Conservation (phyloP, 2,797 vertebrate genomes). For the Salmo trutta region DNA sequence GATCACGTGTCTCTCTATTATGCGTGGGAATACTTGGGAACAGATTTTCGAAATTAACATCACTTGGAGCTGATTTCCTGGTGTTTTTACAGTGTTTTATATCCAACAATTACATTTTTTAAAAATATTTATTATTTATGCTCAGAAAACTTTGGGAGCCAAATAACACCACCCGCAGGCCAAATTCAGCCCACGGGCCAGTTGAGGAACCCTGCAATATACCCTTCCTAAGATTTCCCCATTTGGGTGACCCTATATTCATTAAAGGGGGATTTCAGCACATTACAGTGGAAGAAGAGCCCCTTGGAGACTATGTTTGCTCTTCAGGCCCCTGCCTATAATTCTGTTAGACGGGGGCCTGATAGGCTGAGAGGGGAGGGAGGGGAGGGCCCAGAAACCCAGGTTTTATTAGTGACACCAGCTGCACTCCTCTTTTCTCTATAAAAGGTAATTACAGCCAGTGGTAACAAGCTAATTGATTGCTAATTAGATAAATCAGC, state of each 20-base stretch:
- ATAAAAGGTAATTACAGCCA: constrained; percentile 99
- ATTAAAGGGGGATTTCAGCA: constrained; percentile 85
- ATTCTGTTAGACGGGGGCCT: constrained; percentile 84
- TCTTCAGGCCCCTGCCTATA: constrained; percentile 77
- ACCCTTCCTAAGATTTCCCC: constrained; percentile 68
- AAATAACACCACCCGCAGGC: too few relatives aligned
- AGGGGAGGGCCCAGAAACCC: constrained; percentile 74
- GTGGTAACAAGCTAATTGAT: constrained; percentile 99
- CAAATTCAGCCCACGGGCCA: too few relatives aligned
- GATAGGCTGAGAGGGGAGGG: constrained; percentile 72
- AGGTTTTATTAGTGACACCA: constrained; percentile 95
- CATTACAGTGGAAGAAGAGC: constrained; percentile 80
- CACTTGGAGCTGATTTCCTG: too few relatives aligned
- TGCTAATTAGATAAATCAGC: constrained; percentile 99
- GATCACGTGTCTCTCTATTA: too few relatives aligned
- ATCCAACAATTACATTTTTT: too few relatives aligned
- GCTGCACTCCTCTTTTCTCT: constrained; percentile 93
- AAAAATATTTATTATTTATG: too few relatives aligned
- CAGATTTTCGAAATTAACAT: too few relatives aligned
- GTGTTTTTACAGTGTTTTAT: too few relatives aligned
- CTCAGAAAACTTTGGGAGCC: too few relatives aligned
- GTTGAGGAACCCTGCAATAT: too few relatives aligned
- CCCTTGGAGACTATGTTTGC: constrained; percentile 82
- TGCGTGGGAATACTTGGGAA: too few relatives aligned
- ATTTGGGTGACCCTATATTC: constrained; percentile 82